Evolutionary conservation across 1,140 invertebrate genomes (phyloP).

Genomic region (Tenebrio molitor): DNA sequence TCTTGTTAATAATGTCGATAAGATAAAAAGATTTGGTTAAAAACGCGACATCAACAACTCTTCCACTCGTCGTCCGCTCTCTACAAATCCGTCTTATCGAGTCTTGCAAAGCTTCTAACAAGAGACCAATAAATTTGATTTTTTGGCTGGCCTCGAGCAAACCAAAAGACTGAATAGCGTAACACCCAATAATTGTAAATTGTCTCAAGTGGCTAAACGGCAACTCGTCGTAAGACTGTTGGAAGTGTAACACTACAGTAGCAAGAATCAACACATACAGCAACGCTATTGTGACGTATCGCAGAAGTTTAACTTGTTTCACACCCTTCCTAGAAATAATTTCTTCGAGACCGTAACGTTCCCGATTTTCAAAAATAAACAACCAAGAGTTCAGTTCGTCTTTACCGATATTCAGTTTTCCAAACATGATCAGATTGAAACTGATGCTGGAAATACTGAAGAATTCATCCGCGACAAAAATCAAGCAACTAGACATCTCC

Average conservation of each 20-base stretch:
- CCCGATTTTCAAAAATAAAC: background rate
- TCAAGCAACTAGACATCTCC: background rate
- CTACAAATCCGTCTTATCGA: background rate
- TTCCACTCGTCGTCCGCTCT: background rate
- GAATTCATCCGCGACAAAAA: background rate
- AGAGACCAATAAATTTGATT: background rate
- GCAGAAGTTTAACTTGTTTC: background rate
- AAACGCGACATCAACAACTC: background rate
- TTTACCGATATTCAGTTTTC: background rate
- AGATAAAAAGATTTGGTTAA: background rate
- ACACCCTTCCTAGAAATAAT: background rate
- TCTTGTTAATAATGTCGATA: background rate
- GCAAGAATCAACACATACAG: background rate
- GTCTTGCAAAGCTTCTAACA: background rate
- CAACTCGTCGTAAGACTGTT: background rate
- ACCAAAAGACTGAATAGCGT: background rate
- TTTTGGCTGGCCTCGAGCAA: background rate
- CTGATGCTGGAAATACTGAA: background rate
- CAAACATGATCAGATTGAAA: background rate
- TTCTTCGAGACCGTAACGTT: background rate
- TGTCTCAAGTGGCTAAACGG: background rate
- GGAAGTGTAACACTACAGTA: background rate
- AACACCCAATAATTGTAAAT: background rate
- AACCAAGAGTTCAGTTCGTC: conserved; percentile 1
- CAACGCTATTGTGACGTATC: background rate